phyloP scores from a whole-genome alignment of 2,888 invertebrate genomes.

The Lissonota sp. region DNA sequence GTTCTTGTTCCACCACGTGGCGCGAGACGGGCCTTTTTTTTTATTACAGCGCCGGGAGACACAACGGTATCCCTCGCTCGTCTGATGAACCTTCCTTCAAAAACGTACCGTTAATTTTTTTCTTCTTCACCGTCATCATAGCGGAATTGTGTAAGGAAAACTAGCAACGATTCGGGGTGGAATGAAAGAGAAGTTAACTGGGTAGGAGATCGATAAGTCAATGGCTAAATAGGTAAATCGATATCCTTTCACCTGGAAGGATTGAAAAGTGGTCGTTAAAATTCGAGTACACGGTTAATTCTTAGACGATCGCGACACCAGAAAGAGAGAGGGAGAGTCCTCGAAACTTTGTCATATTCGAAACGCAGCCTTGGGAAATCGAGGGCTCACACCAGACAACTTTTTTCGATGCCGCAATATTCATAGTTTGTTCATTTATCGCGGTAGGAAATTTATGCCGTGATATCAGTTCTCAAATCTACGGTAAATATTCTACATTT shows the following conservation, averaged over 20 bases:
- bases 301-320: neutral
- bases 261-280: neutral
- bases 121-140: neutral
- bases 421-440: neutral
- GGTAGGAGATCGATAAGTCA: no score
- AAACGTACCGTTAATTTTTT: conserved; percentile 16
- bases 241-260: no score
- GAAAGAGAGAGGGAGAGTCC: conserved; percentile 25
- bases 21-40: conserved; percentile 20
- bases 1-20: conserved; percentile 2
- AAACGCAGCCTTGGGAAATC: conserved; percentile 48
- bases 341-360: conserved; percentile 32
- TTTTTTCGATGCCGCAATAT: conserved; percentile 46
- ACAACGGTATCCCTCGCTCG: conserved; percentile 59
- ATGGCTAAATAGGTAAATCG: no score
- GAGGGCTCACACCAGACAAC: conserved; percentile 20
- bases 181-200: neutral
- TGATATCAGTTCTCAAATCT: neutral
- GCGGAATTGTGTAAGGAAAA: neutral
- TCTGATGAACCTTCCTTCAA: neutral
- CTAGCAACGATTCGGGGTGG: neutral
- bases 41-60: conserved; percentile 44
- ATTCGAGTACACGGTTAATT: neutral
- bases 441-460: neutral
- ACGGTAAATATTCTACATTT: conserved; percentile 5